phyloP scores from a whole-genome alignment of 2,888 invertebrate genomes.

The Melangyna quadrimaculata region DNA sequence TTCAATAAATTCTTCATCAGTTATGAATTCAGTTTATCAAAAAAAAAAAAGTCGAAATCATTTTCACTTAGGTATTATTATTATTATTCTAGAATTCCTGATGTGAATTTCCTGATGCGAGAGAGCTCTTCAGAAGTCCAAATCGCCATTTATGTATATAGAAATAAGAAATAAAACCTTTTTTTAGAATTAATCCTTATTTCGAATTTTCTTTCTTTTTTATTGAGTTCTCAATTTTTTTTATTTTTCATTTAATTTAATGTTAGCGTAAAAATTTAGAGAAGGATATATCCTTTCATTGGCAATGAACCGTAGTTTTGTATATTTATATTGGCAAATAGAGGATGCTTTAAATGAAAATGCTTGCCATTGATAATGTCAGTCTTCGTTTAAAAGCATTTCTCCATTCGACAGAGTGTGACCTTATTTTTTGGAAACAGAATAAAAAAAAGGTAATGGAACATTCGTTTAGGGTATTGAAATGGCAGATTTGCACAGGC shows the following conservation, averaged over 20 bases:
- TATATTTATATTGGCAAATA: conserved; percentile 28
- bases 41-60: neutral
- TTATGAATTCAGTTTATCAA: conserved; percentile 8
- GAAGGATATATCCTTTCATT: conserved; percentile 46
- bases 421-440: neutral
- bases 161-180: neutral
- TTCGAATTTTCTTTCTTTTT: neutral
- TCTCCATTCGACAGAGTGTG: conserved; percentile 4
- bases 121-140: neutral
- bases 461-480: conserved; percentile 13
- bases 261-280: conserved; percentile 23
- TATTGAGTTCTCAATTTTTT: neutral
- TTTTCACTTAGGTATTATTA: neutral
- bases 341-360: conserved; percentile 13
- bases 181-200: neutral
- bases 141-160: neutral
- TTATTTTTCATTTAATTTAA: conserved; percentile 14
- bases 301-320: conserved; percentile 27
- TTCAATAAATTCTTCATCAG: conserved; percentile 9
- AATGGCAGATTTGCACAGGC: conserved; percentile 2
- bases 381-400: neutral
- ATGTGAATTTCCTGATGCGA: neutral
- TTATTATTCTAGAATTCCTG: neutral
- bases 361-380: neutral
- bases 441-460: neutral